A percentile compares a stretch with the other conserved stretches of the same genome.
Evolutionary conservation across 2,113 vertebrate species (phyloP).

Genomic region (Caloenas nicobarica): DNA sequence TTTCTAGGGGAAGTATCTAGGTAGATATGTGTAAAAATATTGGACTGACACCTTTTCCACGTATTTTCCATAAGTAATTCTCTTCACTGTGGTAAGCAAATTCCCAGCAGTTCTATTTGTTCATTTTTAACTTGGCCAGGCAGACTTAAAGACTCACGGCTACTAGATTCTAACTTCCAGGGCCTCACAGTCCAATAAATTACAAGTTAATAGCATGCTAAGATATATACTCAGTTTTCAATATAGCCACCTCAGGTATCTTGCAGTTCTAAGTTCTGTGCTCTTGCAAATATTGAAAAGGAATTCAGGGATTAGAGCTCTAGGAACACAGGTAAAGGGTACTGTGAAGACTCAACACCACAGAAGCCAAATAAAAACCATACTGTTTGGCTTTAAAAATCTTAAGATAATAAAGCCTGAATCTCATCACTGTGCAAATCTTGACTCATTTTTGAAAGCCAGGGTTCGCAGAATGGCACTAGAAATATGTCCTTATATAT

Average conservation of each 20-base stretch:
- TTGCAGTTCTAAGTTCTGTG: neutral
- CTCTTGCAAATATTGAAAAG: neutral
- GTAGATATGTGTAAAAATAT: neutral
- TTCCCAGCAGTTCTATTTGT: neutral
- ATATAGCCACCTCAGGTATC: neutral
- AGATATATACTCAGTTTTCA: neutral
- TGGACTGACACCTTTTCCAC: neutral
- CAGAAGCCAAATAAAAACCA: neutral
- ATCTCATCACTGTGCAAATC: neutral
- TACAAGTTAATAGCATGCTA: neutral
- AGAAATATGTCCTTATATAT: neutral
- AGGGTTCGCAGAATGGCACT: neutral
- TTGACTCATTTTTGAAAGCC: neutral
- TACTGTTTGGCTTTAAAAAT: neutral
- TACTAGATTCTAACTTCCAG: neutral
- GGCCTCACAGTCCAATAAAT: neutral
- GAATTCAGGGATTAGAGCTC: neutral
- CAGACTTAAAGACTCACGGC: neutral
- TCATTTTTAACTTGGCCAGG: neutral
- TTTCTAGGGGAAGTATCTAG: neutral
- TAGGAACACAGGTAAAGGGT: neutral
- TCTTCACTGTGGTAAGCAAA: neutral
- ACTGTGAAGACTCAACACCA: neutral
- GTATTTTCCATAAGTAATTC: neutral
- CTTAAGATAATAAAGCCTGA: neutral